phyloP scores from a whole-genome alignment of 1,140 invertebrate species.

The Micrasema minimum region DNA sequence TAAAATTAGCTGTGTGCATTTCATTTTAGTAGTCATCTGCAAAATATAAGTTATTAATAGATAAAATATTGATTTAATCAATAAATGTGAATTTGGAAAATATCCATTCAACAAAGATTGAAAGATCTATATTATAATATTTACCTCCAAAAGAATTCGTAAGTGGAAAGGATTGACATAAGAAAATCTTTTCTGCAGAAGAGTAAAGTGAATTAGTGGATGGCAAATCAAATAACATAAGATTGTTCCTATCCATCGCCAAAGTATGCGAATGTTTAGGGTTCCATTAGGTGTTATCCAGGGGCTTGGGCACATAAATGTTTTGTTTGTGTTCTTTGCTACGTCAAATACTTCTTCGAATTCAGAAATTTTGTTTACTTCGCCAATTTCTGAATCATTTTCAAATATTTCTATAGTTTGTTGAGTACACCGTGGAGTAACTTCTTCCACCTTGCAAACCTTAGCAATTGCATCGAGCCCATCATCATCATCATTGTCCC shows the following conservation, averaged over 20 bases:
- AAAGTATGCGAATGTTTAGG: constrained; percentile 72
- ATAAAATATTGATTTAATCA: neutral
- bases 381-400: neutral
- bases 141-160: constrained; percentile 43
- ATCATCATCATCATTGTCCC: constrained; percentile 3
- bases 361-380: neutral
- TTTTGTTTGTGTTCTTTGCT: neutral
- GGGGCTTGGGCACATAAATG: constrained; percentile 57
- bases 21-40: constrained; percentile 61
- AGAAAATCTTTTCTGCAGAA: constrained; percentile 66
- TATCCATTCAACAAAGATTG: neutral
- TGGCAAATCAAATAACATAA: constrained; percentile 70
- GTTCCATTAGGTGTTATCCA: constrained; percentile 79
- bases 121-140: neutral
- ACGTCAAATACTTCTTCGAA: neutral
- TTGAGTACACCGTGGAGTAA: neutral
- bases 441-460: neutral
- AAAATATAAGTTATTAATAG: neutral
- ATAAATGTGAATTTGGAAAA: neutral
- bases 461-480: neutral
- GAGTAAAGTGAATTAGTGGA: constrained; percentile 67
- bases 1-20: constrained; percentile 58
- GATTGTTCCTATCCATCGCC: constrained; percentile 73
- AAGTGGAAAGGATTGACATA: constrained; percentile 56
- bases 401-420: neutral